Evolutionary conservation across 2,888 invertebrate species (phyloP).

Genomic region (Macaria notata): DNA sequence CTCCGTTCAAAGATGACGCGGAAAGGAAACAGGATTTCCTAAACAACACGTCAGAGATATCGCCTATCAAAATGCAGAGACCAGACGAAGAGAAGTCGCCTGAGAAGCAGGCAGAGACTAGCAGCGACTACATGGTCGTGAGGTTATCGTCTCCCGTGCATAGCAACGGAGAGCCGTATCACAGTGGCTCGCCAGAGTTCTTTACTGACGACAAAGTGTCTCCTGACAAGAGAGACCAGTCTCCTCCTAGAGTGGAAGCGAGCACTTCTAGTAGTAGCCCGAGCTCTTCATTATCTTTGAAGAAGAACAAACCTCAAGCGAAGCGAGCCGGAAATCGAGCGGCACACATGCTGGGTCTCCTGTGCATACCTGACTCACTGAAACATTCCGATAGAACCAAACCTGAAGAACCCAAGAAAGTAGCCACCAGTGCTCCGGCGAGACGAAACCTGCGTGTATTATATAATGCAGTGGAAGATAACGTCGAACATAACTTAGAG

Average conservation of each 20-base stretch:
- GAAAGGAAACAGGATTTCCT: constrained; percentile 79
- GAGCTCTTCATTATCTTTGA: constrained; percentile 64
- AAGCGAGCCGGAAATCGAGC: constrained; percentile 62
- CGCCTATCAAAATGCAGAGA: constrained; percentile 79
- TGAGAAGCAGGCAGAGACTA: constrained; percentile 49
- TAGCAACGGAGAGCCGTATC: constrained; percentile 67
- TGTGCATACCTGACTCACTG: constrained; percentile 63
- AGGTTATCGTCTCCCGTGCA: constrained; percentile 65
- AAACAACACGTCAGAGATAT: constrained; percentile 82
- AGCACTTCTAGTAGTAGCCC: constrained; percentile 54
- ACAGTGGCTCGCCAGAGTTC: constrained; percentile 67
- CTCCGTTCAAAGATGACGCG: constrained; percentile 62
- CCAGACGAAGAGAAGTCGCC: constrained; percentile 60
- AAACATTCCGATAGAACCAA: constrained; percentile 50
- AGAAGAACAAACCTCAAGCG: constrained; percentile 65
- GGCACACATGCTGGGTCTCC: constrained; percentile 72
- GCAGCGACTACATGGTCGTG: constrained; percentile 64
- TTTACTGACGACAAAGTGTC: constrained; percentile 74
- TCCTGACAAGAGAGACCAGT: constrained; percentile 64
- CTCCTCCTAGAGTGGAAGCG: constrained; percentile 63
- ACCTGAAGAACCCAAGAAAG: constrained; percentile 53
- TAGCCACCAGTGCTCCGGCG: constrained; percentile 50
- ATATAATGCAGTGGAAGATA: constrained; percentile 56
- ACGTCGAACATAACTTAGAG: constrained; percentile 39
- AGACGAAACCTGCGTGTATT: constrained; percentile 63